Percentiles rank a stretch among this genome's conserved stretches.
Evolutionary conservation across 1,140 invertebrate species (phyloP).

Genomic region (Neodiprion pinetum): DNA sequence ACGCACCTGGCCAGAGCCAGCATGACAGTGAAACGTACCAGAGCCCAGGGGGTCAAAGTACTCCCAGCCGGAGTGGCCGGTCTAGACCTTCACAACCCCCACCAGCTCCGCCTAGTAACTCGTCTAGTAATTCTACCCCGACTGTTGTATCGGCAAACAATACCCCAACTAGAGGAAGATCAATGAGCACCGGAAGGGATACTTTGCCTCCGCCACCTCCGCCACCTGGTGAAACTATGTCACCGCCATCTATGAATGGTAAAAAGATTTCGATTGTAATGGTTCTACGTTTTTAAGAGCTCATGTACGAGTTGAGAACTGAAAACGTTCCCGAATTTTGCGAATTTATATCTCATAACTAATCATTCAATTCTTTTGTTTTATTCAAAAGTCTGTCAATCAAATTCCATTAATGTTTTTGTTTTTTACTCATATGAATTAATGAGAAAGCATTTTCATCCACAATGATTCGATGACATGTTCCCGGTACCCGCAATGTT

Average conservation of each 20-base stretch:
- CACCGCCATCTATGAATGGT: slow-evolving; percentile 62
- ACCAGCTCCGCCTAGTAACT: slow-evolving; percentile 79
- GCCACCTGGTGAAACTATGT: slow-evolving; percentile 71
- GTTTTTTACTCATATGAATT: too few species aligned
- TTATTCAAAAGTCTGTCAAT: too few species aligned
- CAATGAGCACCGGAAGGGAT: slow-evolving; percentile 73
- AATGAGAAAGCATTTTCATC: too few species aligned
- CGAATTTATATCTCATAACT: too few species aligned
- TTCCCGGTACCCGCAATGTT: too few species aligned
- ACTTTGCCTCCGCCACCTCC: slow-evolving; percentile 89
- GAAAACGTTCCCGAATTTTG: too few species aligned
- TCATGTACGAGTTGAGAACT: neutral
- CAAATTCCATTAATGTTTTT: too few species aligned
- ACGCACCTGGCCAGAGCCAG: slow-evolving; percentile 55
- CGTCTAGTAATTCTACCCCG: slow-evolving; percentile 73
- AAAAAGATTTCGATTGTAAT: neutral
- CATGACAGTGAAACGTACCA: slow-evolving; percentile 57
- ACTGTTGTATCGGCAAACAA: slow-evolving; percentile 70
- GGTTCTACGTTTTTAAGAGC: too few species aligned
- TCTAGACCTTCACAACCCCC: slow-evolving; percentile 84
- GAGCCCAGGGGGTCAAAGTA: slow-evolving; percentile 63
- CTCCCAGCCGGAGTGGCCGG: slow-evolving; percentile 65
- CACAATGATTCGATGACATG: too few species aligned
- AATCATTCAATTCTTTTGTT: too few species aligned
- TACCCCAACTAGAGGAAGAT: slow-evolving; percentile 73